Conservation (phyloP, 2,113 vertebrate species). For the Nothocercus nigrocapillus region DNA sequence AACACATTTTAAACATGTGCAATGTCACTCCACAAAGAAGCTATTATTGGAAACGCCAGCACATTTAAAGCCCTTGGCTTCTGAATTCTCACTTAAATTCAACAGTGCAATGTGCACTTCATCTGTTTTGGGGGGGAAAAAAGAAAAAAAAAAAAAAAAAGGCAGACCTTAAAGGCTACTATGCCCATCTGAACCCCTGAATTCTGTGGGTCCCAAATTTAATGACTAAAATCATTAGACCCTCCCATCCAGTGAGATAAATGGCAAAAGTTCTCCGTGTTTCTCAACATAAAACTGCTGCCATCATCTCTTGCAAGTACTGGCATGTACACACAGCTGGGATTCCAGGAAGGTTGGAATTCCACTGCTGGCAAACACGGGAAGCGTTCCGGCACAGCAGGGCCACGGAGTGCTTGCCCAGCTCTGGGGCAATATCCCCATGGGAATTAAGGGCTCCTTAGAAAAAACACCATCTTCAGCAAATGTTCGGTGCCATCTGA, state of each 20-base stretch:
- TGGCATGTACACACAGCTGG: neutral
- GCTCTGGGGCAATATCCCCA: neutral
- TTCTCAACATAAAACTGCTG: constrained; percentile 1
- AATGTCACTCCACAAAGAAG: neutral
- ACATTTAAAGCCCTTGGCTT: neutral
- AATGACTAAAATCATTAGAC: neutral
- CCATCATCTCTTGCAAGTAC: neutral
- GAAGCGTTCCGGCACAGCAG: neutral
- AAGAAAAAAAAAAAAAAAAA: too few relatives aligned
- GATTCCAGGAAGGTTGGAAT: constrained; percentile 46
- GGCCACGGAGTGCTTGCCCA: neutral
- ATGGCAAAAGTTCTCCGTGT: neutral
- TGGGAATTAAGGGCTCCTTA: neutral
- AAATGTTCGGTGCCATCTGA: neutral
- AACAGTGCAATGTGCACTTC: neutral
- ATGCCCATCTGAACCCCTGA: neutral
- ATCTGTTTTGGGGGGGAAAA: neutral
- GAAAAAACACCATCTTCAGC: neutral
- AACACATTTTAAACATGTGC: neutral
- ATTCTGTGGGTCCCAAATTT: neutral
- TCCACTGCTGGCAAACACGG: neutral
- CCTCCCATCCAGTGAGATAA: neutral
- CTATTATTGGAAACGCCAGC: neutral
- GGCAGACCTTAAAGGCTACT: neutral
- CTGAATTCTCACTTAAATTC: neutral